phyloP scores from a whole-genome alignment of 2,113 vertebrate species.

The Numenius arquata region DNA sequence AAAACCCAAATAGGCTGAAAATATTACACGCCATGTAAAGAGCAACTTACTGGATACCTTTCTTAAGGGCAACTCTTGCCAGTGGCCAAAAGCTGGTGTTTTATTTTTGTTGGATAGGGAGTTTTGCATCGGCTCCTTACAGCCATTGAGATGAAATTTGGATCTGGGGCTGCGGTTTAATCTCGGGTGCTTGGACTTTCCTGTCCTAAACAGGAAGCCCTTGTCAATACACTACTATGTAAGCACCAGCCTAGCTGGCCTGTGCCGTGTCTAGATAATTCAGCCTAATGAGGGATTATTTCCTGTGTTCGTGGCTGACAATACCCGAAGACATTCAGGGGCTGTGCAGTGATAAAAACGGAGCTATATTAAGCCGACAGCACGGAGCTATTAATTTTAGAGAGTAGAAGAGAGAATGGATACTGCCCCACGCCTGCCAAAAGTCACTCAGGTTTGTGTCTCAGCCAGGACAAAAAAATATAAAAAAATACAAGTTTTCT shows the following conservation, averaged over 20 bases:
- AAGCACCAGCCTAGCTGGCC: neutral
- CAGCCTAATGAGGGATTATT: slow-evolving; percentile 1
- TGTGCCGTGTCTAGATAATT: slow-evolving; percentile 21
- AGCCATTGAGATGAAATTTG: neutral
- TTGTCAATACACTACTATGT: neutral
- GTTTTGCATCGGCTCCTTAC: neutral
- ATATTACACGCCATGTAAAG: neutral
- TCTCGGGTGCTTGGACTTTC: neutral
- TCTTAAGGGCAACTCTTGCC: neutral
- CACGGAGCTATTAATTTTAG: neutral
- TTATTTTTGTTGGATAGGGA: neutral
- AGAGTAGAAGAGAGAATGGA: neutral
- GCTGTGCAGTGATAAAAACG: neutral
- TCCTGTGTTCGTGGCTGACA: slow-evolving; percentile 22
- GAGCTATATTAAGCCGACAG: neutral
- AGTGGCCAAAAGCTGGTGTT: neutral
- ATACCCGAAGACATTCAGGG: neutral
- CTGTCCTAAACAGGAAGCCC: neutral
- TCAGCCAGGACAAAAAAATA: neutral
- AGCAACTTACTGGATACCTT: neutral
- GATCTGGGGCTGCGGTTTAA: neutral
- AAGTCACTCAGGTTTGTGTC: neutral
- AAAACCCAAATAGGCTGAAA: neutral
- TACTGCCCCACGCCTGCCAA: neutral
- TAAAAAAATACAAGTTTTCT: neutral